These are phyloP conservation scores for Napeogenes inachia DNA, from an alignment of 2,888 invertebrate species.

Conservation along the genomic window DNA sequence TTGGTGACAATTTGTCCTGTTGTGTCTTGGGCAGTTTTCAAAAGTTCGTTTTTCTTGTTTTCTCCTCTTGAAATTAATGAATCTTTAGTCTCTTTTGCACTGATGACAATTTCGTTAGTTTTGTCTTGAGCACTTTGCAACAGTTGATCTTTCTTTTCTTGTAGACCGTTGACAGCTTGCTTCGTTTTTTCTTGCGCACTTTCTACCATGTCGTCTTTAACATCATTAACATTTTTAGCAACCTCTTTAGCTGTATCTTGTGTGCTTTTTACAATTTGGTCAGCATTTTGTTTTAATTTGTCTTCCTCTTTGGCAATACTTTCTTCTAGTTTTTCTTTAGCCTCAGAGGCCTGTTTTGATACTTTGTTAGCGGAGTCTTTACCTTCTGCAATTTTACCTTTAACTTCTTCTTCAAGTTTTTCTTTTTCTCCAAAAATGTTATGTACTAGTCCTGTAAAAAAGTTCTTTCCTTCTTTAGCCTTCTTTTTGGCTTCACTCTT, in stretches of 20 bases:
- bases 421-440: constrained; percentile 71
- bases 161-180: constrained; percentile 25
- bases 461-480: constrained; percentile 66
- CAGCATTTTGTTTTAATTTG: constrained; percentile 33
- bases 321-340: constrained; percentile 55
- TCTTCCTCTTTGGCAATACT: constrained; percentile 46
- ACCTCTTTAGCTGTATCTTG: constrained; percentile 37
- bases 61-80: constrained; percentile 25
- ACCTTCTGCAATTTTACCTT: constrained; percentile 56
- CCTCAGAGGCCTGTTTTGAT: constrained; percentile 50
- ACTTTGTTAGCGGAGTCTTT: constrained; percentile 59
- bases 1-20: constrained; percentile 34
- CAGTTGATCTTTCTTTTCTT: constrained; percentile 35
- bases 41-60: constrained; percentile 16
- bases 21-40: constrained; percentile 25
- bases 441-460: constrained; percentile 65
- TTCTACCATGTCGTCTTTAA: constrained; percentile 29
- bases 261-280: constrained; percentile 25
- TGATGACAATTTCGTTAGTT: constrained; percentile 31
- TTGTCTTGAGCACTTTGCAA: constrained; percentile 33
- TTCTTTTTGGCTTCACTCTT: constrained; percentile 53
- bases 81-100: constrained; percentile 31
- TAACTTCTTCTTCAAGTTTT: constrained; percentile 63
- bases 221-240: constrained; percentile 31
- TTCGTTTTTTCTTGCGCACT: constrained; percentile 22